Percentiles rank a stretch among this genome's conserved stretches.
Conservation (phyloP, 2,797 vertebrate genomes). For the Anisognathus igniventris region DNA sequence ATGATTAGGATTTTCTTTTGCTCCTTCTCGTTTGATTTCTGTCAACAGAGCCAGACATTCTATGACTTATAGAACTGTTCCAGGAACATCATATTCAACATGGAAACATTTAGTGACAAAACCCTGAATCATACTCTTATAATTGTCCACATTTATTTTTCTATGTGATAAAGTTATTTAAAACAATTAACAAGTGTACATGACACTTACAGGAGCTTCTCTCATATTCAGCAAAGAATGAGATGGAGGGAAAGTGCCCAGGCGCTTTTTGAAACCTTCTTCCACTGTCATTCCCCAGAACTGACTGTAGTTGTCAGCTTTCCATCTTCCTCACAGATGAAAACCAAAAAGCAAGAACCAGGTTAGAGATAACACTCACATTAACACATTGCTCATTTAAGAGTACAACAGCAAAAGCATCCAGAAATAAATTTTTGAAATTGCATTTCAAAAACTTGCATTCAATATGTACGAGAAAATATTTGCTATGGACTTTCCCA, state of each 20-base stretch:
- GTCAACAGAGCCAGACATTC: not conserved
- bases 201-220: conserved; percentile 66
- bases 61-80: not conserved
- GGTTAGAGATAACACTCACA: not conserved
- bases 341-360: not conserved
- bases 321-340: conserved; percentile 70
- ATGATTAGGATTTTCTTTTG: not conserved
- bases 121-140: not conserved
- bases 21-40: not conserved
- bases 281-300: conserved; percentile 78
- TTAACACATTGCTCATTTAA: not conserved
- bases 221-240: conserved; percentile 70
- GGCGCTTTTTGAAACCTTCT: conserved; percentile 71
- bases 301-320: conserved; percentile 75
- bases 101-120: not conserved
- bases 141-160: not conserved
- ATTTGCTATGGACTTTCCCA: not conserved
- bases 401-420: not conserved
- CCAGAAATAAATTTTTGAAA: not conserved
- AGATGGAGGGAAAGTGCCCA: conserved; percentile 75
- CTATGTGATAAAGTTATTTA: not conserved
- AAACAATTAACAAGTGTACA: not conserved
- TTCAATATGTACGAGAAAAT: not conserved
- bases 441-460: not conserved
- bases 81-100: not conserved